A percentile compares a stretch with the other conserved stretches of the same genome.
phyloP scores from a whole-genome alignment of 2,113 vertebrate genomes.

The Saccopteryx bilineata region DNA sequence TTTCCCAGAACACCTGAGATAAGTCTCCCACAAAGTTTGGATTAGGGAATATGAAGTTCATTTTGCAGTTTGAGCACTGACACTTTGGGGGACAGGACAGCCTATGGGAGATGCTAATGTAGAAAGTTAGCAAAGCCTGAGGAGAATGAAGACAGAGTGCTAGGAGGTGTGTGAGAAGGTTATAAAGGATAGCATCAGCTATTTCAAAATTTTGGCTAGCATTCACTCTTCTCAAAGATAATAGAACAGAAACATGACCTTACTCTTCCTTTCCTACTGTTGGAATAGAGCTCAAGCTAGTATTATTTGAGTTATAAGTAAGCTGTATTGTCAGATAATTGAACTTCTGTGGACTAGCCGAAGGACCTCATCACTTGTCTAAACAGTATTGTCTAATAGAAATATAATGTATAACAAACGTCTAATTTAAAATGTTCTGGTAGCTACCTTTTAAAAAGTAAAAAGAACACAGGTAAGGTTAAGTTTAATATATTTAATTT shows the following conservation, averaged over 20 bases:
- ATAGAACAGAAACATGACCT: neutral
- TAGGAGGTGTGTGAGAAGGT: neutral
- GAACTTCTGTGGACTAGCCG: neutral
- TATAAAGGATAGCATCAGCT: neutral
- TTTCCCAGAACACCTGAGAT: conserved; percentile 7
- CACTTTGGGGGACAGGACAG: neutral
- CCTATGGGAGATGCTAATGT: neutral
- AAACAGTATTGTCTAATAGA: neutral
- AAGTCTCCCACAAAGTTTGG: neutral
- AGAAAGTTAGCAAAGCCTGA: conserved; percentile 15
- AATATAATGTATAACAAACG: neutral
- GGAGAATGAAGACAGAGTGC: neutral
- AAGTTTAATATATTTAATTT: conserved; percentile 2
- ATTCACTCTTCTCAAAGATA: neutral
- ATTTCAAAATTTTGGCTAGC: neutral
- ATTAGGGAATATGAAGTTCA: neutral
- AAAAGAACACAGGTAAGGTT: neutral
- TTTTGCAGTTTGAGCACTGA: neutral
- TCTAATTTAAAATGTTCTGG: neutral
- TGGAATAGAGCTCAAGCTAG: neutral
- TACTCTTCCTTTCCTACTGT: neutral
- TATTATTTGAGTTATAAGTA: conserved; percentile 34
- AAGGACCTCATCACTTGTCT: neutral
- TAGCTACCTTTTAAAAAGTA: neutral
- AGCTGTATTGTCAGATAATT: neutral